A percentile compares a stretch with the other conserved stretches of the same genome.
phyloP scores from a whole-genome alignment of 2,888 invertebrate species.

The Dasypogon diadema region DNA sequence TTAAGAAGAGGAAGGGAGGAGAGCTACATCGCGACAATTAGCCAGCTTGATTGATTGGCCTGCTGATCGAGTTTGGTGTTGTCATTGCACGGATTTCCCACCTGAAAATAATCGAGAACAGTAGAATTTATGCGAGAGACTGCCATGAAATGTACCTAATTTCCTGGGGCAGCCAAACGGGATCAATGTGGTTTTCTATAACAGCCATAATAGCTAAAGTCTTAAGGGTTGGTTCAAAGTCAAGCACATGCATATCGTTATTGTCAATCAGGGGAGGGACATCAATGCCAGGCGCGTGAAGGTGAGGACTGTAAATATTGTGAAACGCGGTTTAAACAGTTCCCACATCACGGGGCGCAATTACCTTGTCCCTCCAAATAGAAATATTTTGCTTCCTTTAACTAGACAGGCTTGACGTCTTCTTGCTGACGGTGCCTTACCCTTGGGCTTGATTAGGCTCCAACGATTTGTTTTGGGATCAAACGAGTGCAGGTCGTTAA shows the following conservation, averaged over 20 bases:
- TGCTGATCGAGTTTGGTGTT: constrained; percentile 77
- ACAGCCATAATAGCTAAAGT: constrained; percentile 79
- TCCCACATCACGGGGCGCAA: not conserved
- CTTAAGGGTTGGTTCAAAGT: constrained; percentile 81
- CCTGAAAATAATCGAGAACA: no score
- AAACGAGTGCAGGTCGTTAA: constrained; percentile 85
- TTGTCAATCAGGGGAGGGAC: constrained; percentile 75
- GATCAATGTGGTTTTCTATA: constrained; percentile 75
- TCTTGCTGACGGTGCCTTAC: constrained; percentile 74
- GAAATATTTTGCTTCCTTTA: constrained; percentile 78
- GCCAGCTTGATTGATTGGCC: constrained; percentile 68
- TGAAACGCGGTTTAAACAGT: not conserved
- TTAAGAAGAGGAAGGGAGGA: not conserved
- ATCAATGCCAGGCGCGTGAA: constrained; percentile 6
- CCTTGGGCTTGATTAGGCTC: constrained; percentile 73
- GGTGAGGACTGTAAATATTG: constrained; percentile 38
- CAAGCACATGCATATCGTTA: constrained; percentile 85
- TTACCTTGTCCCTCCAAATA: constrained; percentile 93
- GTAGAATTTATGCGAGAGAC: constrained; percentile 54
- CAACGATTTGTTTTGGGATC: constrained; percentile 74
- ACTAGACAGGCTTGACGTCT: constrained; percentile 86
- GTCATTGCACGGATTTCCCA: constrained; percentile 78
- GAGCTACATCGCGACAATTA: not conserved
- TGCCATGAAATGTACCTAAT: constrained; percentile 70
- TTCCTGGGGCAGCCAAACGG: constrained; percentile 74